Percentiles rank a stretch among this genome's conserved stretches.
These are phyloP conservation scores for Ganaspis sp. DNA, from an alignment of 1,140 invertebrate species.

Conservation along the genomic window DNA sequence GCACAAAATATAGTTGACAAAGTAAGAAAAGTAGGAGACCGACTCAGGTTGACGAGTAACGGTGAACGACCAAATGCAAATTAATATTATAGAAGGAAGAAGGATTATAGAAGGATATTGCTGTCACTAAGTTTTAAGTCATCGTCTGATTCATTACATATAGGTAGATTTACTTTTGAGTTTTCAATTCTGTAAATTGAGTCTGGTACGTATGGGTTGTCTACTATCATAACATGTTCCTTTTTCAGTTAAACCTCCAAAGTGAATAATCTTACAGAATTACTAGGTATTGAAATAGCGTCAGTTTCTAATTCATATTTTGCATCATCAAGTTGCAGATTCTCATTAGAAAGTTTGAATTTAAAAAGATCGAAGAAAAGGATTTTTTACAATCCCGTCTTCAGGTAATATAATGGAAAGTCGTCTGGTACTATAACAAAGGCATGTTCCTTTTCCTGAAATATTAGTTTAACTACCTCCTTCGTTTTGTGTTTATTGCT, in stretches of 20 bases:
- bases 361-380: not conserved
- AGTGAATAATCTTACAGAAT: not conserved
- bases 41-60: no score
- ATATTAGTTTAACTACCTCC: no score
- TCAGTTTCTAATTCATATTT: not conserved
- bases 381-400: not conserved
- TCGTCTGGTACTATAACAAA: not conserved
- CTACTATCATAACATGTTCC: not conserved
- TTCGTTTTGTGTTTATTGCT: not conserved
- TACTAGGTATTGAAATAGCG: not conserved
- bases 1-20: no score
- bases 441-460: not conserved
- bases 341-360: not conserved
- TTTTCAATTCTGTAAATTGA: not conserved
- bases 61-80: no score
- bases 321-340: no score
- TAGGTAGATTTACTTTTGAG: not conserved
- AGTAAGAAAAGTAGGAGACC: no score
- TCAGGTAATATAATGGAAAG: not conserved
- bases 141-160: not conserved
- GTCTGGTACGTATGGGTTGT: not conserved
- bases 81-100: no score
- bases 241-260: not conserved
- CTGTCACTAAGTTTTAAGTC: not conserved
- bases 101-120: no score